Evolutionary conservation across 92 coral and sea anemone species (phyloP).

Genomic region (Paragorgia papillata): DNA sequence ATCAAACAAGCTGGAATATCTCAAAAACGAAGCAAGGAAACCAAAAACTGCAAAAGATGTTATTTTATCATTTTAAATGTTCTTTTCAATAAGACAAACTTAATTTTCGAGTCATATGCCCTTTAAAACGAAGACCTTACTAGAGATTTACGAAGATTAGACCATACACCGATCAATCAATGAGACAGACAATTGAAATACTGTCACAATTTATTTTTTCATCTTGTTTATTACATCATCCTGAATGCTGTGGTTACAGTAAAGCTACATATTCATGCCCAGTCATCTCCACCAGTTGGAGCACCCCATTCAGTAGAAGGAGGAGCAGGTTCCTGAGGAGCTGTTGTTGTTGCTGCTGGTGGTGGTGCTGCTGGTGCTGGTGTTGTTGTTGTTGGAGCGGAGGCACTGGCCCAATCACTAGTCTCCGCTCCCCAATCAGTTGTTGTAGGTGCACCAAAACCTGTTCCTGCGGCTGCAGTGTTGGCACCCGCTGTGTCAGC

Average conservation of each 20-base stretch:
- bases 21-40: no score
- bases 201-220: background rate
- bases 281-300: conserved; percentile 14
- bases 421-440: conserved; percentile 32
- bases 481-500: conserved; percentile 21
- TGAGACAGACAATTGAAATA: no score
- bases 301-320: conserved; percentile 32
- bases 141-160: no score
- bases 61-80: no score
- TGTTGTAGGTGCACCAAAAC: conserved; percentile 47
- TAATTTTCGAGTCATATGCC: no score
- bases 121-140: no score
- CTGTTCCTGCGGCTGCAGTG: conserved; percentile 23
- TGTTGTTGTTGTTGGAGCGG: conserved; percentile 29
- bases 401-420: background rate
- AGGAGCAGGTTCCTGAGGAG: conserved; percentile 46
- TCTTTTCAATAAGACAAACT: no score
- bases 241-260: background rate
- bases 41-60: no score
- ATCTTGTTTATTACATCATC: background rate
- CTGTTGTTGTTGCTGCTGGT: conserved; percentile 21
- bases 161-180: no score
- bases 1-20: no score
- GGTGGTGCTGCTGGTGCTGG: conserved; percentile 28
- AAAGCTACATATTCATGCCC: conserved; percentile 3